These are phyloP conservation scores for Idaea aversata DNA, from an alignment of 2,888 invertebrate species.

Conservation along the genomic window DNA sequence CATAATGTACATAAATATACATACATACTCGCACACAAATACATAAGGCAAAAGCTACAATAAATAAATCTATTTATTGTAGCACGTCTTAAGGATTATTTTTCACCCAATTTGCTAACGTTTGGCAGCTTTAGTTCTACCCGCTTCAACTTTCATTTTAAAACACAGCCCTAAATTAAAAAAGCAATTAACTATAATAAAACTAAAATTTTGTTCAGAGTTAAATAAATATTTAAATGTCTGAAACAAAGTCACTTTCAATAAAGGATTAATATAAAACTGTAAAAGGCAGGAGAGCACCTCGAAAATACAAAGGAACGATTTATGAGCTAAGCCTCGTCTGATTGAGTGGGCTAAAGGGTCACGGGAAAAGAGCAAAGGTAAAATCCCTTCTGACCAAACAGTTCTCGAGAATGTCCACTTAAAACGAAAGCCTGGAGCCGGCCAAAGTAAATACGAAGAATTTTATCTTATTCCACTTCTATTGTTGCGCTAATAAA, in stretches of 20 bases:
- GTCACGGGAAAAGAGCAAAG: slow-evolving; percentile 71
- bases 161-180: neutral
- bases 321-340: slow-evolving; percentile 51
- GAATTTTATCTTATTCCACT: slow-evolving; percentile 54
- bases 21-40: no score
- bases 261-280: slow-evolving; percentile 17
- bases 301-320: slow-evolving; percentile 52
- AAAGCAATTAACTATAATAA: neutral
- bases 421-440: slow-evolving; percentile 64
- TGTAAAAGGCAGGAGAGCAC: slow-evolving; percentile 26
- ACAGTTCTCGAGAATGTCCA: slow-evolving; percentile 75
- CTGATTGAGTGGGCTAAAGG: slow-evolving; percentile 69
- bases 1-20: no score
- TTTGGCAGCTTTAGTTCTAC: no score
- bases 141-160: no score
- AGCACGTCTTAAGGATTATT: neutral
- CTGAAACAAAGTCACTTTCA: slow-evolving; percentile 8
- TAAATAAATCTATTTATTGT: no score
- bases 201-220: neutral
- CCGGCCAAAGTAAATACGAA: slow-evolving; percentile 65
- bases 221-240: neutral
- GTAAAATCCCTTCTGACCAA: slow-evolving; percentile 75
- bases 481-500: slow-evolving; percentile 5
- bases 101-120: neutral
- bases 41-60: no score